phyloP scores from a whole-genome alignment of 1,140 invertebrate species.

The Eriocheir sinensis region DNA sequence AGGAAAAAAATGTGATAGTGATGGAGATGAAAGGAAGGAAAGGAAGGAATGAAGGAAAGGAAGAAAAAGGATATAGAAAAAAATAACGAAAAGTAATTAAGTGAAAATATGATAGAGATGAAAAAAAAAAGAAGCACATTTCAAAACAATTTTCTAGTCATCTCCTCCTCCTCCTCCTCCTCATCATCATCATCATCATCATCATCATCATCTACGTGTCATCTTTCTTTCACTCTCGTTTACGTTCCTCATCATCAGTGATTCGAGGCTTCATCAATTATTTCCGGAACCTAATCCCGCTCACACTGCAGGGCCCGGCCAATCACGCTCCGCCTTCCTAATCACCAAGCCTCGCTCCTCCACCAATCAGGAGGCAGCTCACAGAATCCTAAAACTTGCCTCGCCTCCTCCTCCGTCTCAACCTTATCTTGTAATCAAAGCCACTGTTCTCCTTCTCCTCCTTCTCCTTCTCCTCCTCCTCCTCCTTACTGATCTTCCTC shows the following conservation, averaged over 20 bases:
- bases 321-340: constrained; percentile 25
- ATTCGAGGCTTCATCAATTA: constrained; percentile 25
- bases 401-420: neutral
- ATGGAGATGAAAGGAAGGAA: neutral
- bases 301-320: neutral
- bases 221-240: too few relatives aligned
- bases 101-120: neutral
- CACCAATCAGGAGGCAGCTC: constrained; percentile 55
- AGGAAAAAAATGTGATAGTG: neutral
- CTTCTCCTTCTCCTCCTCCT: neutral
- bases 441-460: constrained; percentile 9
- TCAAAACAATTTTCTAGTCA: neutral
- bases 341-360: neutral
- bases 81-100: neutral
- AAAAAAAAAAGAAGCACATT: neutral
- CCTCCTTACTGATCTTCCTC: too few relatives aligned
- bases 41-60: neutral
- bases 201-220: too few relatives aligned
- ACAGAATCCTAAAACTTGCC: constrained; percentile 67
- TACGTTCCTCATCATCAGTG: neutral
- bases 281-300: neutral
- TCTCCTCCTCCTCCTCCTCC: neutral
- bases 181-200: too few relatives aligned
- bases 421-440: constrained; percentile 71
- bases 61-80: constrained; percentile 13